A percentile compares a stretch with the other conserved stretches of the same genome.
Evolutionary conservation across 2,113 vertebrate species (phyloP).

Genomic region (Paedocypris sp.): DNA sequence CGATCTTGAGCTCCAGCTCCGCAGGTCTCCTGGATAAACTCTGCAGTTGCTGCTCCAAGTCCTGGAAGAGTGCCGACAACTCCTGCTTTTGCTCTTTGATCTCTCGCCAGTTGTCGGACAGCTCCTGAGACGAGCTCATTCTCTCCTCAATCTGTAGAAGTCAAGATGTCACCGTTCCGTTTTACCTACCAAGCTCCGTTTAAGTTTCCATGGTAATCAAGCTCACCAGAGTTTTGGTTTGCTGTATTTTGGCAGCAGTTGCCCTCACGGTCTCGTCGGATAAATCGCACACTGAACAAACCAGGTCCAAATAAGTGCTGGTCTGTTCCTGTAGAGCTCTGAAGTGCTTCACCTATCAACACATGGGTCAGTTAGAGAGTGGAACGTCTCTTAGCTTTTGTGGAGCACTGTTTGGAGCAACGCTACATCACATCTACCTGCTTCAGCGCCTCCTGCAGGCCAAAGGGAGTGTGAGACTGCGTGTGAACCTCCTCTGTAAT

Average conservation of each 20-base stretch:
- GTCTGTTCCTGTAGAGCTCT: constrained; percentile 86
- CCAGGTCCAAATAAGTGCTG: constrained; percentile 86
- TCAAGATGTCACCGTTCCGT: background rate
- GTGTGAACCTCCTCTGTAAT: constrained; percentile 69
- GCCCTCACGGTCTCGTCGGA: constrained; percentile 72
- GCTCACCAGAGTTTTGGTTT: constrained; percentile 80
- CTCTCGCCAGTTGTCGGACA: constrained; percentile 86
- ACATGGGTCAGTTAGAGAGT: background rate
- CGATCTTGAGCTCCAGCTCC: constrained; percentile 82
- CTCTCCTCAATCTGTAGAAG: constrained; percentile 75
- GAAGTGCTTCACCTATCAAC: constrained; percentile 78
- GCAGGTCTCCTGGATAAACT: constrained; percentile 78
- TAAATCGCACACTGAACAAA: constrained; percentile 86
- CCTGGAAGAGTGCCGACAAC: constrained; percentile 78
- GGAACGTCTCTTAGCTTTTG: background rate
- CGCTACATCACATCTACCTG: constrained; percentile 59
- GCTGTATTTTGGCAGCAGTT: constrained; percentile 76
- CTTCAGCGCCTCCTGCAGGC: constrained; percentile 74
- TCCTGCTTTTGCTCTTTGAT: constrained; percentile 80
- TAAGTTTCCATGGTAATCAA: background rate
- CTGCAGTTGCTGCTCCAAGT: constrained; percentile 82
- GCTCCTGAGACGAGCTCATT: constrained; percentile 73
- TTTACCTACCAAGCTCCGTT: background rate
- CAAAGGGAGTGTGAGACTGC: constrained; percentile 61
- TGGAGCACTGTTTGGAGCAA: background rate